Base-by-base conservation (phyloP, 2,113 vertebrate genomes). In the Cinclus mexicanus region DNA sequence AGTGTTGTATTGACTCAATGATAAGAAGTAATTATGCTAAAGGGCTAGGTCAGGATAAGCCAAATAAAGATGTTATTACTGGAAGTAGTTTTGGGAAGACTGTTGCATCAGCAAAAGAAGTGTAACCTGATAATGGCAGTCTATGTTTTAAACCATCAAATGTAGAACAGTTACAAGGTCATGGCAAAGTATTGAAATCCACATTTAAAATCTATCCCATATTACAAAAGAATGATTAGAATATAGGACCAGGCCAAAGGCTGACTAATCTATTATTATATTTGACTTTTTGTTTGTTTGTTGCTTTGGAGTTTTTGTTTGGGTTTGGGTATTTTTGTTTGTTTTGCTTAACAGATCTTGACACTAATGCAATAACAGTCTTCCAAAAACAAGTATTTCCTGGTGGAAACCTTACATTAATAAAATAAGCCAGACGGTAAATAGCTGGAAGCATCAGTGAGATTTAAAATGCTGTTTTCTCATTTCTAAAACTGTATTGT, bases 21-120 rank as follows among this genome's bases (percentile, higher is more conserved):
- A 93, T 94, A 91, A 87, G 76, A 94, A 89, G 64, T 97, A 93
- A 94, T 95, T 93, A 74, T 63, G 75, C 50, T 67, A 31, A 83
- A 77, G 53, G 67, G 6, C 92, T 93, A 83, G 31, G 74, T 92
- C 31, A 49, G 22, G 49, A 65, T 90, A 86, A 96, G 95, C 81
- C 35, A 94, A 95, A 81, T 47, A 95, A 93, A 94, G 93, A 68
- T 75, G 50, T 90, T 89, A 64, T 91, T 97, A 42, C 82, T 95
- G 96, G 87, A 96, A 96, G 68, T 72, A 52, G 16, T 87, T 88
- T 77, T 92, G 88, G 80, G 91, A 96, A 86, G 87, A 78, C 31
- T 72, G 64, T 94, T 95, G 70, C 77, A 95, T 94, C 91, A 95
- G 92, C 88, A 82, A 52, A 90, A 89, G 63, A 61, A 28, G 20